Conservation (phyloP, 2,888 invertebrate genomes). For the Galeruca laticollis region DNA sequence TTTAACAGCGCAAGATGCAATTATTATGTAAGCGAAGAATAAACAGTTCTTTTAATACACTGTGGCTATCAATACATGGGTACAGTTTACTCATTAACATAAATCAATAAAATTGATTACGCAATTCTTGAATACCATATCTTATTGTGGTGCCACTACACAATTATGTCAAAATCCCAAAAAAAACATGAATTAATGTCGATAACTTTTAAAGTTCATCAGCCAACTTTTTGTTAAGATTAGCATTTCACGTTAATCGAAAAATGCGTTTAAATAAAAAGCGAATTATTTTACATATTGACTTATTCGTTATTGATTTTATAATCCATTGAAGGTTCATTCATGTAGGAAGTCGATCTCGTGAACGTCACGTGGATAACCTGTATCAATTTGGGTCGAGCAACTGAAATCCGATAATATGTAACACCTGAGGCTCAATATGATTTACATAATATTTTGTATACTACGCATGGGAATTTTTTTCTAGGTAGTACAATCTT, state of each 20-base stretch:
- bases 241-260: neutral
- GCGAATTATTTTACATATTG: neutral
- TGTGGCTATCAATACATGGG: neutral
- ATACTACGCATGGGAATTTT: neutral
- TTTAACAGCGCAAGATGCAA: neutral
- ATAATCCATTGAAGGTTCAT: neutral
- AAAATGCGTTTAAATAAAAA: neutral
- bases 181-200: neutral
- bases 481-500: neutral
- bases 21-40: neutral
- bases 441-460: neutral
- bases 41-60: neutral
- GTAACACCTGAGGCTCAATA: neutral
- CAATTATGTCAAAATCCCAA: neutral
- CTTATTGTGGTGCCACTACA: neutral
- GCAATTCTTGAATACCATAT: neutral
- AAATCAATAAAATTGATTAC: constrained; percentile 7
- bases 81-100: neutral
- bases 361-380: constrained; percentile 15
- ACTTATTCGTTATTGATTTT: neutral
- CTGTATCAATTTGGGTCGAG: constrained; percentile 8
- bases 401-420: neutral
- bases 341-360: constrained; percentile 6
- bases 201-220: neutral
- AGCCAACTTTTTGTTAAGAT: neutral